These are phyloP conservation scores for Hesperia comma DNA, from an alignment of 2,888 invertebrate genomes.

Conservation along the genomic window DNA sequence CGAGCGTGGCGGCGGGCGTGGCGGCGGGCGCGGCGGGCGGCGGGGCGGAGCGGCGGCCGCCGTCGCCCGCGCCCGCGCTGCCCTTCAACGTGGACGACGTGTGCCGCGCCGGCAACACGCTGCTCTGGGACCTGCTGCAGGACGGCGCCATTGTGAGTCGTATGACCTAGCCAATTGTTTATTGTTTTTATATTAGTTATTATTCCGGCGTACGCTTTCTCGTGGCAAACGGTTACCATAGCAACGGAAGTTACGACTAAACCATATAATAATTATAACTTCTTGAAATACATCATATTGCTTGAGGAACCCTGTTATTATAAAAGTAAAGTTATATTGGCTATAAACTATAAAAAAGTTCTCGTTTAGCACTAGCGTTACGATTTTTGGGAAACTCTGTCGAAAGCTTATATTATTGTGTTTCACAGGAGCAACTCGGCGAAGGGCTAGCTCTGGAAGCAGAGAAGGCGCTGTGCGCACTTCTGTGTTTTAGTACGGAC, in stretches of 20 bases:
- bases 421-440: conserved; percentile 89
- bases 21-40: conserved; percentile 44
- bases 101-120: conserved; percentile 95
- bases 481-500: conserved; percentile 95
- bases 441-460: conserved; percentile 97
- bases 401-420: neutral
- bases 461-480: conserved; percentile 94
- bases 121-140: conserved; percentile 97
- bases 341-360: too few relatives aligned
- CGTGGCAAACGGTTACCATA: too few relatives aligned
- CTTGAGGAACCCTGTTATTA: too few relatives aligned
- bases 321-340: too few relatives aligned
- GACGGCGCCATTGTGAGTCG: conserved; percentile 93
- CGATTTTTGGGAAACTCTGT: neutral
- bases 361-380: too few relatives aligned
- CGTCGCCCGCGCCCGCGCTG: conserved; percentile 54
- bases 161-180: conserved; percentile 45
- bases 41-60: conserved; percentile 43
- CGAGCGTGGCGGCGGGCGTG: conserved; percentile 39
- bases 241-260: too few relatives aligned
- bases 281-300: too few relatives aligned
- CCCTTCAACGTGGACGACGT: conserved; percentile 88
- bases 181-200: neutral
- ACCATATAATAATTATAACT: too few relatives aligned
- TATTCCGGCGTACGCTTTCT: too few relatives aligned